Base-by-base conservation (phyloP, 2,888 invertebrate species). In the Bembecia ichneumoniformis region DNA sequence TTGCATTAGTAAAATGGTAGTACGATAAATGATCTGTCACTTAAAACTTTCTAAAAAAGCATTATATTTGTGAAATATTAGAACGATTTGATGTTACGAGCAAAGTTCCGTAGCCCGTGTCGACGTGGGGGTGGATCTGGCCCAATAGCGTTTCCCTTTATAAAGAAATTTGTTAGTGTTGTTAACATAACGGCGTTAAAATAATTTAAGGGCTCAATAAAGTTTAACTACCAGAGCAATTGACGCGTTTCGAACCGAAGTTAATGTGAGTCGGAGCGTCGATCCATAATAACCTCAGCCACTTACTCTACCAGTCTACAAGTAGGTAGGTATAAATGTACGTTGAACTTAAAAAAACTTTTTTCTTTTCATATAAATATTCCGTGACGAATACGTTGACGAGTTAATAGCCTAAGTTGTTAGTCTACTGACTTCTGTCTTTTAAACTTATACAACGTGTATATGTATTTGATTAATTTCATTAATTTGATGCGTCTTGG, bases 121-220 rank as follows among this genome's bases (percentile, higher is more conserved):
- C 28, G 28, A 28, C 28, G 28, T 9, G 28, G 28, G 28, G 28
- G 28, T 9, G 28, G 28, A 28, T 28, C 9, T 20, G 58, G 60
- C 61, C 64, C 58, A 51, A 61, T 56, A 71, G 64, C 67, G 71
- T 66, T 72, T 74, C 72, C 69, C 67, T 61, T 74, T 73, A 71
- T 68, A 70, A 75, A 74, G 72, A 72, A 74, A 78, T 77, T 76
- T 73, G 74, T 75, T 74, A 71, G 72, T 75, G 69, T 74, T 74
- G 74, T 78, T 75, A 76, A 72, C 71, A 71, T 73, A 75, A 77
- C 68, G 72, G 71, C 63, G 75, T 71, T 76, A 72, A 78, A 78
- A 79, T 81, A 76, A 83, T 82, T 79, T 79, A 81, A 74, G 69
- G 64, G 63, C 63, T 67, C 68, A 56, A 77, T 83, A 78, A 84